Evolutionary conservation across 2,888 invertebrate species (phyloP), one percentile per base, ranked within the genome.

Genomic region (Rhagium mordax): DNA sequence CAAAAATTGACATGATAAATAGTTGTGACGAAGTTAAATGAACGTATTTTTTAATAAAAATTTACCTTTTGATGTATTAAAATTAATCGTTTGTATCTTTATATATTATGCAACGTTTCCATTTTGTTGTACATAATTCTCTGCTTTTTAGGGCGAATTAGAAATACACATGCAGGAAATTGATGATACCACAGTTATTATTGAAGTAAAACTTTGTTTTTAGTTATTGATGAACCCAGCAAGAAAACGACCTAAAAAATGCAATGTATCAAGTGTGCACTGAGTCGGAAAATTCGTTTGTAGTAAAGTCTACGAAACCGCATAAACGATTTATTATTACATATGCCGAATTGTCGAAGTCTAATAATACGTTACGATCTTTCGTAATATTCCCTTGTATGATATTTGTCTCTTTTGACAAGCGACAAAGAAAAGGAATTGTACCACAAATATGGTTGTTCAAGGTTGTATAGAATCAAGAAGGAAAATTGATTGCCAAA

Each of bases 281-380:
- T 80, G 74, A 72, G 59, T 76, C 71, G 79, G 78, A 80, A 82
- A 82, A 82, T 79, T 81, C 79, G 79, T 74, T 75, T 60, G 72
- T 72, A 69, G 74, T 57, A 64, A 71, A 69, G 69, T 69, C 61
- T 61, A 70, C 61, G 70, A 70, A 70, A 71, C 72, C 74, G 66
- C 72, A 70, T 70, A 72, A 72, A 67, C 76, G 74, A 76, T 76
- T 76, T 76, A 76, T 76, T 76, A 72, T 72, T 70, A 64, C 60
- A 67, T 69, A 72, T 60, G 55, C 57, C 68, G 69, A 74, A 65
- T 75, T 71, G 51, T 71, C 73, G 69, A 64, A 55, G 68, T 61
- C 64, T 70, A 48, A 75, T 68, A 72, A 66, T 59, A 62, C 67
- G 62, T 75, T 61, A 69, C 69, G 29, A 60, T 29, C 16, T 49